phyloP scores from a whole-genome alignment of 2,797 vertebrate species.

The Strix occidentalis region DNA sequence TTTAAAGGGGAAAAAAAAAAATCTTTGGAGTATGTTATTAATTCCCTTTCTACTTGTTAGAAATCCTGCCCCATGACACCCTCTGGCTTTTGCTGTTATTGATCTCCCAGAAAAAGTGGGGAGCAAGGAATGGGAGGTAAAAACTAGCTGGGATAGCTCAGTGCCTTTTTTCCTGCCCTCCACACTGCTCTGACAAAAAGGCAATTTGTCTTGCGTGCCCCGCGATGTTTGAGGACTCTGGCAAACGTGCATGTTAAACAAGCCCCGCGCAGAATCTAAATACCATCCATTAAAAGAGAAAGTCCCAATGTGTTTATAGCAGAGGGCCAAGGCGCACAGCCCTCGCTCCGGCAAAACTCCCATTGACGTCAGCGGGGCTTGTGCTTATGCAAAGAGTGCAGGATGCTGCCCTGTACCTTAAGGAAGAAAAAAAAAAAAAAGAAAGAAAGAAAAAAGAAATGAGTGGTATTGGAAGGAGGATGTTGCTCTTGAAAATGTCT shows the following conservation, averaged over 20 bases:
- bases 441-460: neutral
- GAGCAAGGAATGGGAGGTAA: neutral
- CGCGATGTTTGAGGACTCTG: conserved; percentile 64
- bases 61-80: neutral
- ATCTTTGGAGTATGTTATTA: neutral
- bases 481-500: conserved; percentile 68
- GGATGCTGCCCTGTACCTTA: conserved; percentile 29
- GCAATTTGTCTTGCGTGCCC: conserved; percentile 70
- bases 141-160: conserved; percentile 31
- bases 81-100: neutral
- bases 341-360: conserved; percentile 11
- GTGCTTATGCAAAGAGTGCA: neutral
- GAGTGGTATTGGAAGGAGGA: conserved; percentile 53
- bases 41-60: neutral
- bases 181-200: conserved; percentile 36
- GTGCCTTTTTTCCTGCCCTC: conserved; percentile 39
- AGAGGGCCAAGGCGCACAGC: conserved; percentile 44
- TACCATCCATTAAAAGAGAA: conserved; percentile 70
- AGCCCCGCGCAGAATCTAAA: conserved; percentile 69
- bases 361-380: conserved; percentile 21
- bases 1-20: neutral
- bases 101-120: neutral
- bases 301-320: conserved; percentile 71
- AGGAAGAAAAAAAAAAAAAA: neutral
- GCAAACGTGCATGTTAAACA: conserved; percentile 67